phyloP scores from a whole-genome alignment of 2,888 invertebrate genomes.

The Drosophila neonasuta region DNA sequence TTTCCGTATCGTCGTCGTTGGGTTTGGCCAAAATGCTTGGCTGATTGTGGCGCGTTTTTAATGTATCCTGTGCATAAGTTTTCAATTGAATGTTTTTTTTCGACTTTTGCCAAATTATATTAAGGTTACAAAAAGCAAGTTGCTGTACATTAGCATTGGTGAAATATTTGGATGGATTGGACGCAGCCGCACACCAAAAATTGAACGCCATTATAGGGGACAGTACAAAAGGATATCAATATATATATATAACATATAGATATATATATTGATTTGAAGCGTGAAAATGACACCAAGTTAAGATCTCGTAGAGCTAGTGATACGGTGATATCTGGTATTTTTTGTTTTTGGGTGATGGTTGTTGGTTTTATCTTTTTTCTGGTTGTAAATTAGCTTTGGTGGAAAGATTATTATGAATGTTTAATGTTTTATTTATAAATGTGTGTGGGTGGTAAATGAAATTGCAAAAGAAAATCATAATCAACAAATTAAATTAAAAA shows the following conservation, averaged over 20 bases:
- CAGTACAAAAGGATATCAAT: constrained; percentile 28
- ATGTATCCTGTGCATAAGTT: constrained; percentile 65
- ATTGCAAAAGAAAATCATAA: too few species aligned
- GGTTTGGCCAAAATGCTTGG: constrained; percentile 53
- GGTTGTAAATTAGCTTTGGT: too few species aligned
- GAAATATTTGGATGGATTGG: constrained; percentile 43
- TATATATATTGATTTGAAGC: constrained; percentile 58
- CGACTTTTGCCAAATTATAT: constrained; percentile 8
- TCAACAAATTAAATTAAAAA: too few species aligned
- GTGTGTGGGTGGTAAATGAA: too few species aligned
- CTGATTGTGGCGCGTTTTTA: constrained; percentile 69
- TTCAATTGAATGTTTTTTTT: constrained; percentile 15
- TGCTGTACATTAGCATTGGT: constrained; percentile 36
- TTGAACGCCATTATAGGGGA: constrained; percentile 50
- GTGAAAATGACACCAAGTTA: constrained; percentile 78
- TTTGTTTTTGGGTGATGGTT: too few species aligned
- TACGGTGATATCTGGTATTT: constrained; percentile 69
- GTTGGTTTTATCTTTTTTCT: too few species aligned
- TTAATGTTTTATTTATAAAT: too few species aligned
- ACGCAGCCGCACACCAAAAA: constrained; percentile 66
- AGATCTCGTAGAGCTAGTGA: constrained; percentile 75
- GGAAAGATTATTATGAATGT: too few species aligned
- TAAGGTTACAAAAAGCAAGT: constrained; percentile 41
- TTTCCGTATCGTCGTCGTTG: constrained; percentile 83
- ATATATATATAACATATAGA: constrained; percentile 32